Conservation (phyloP, 2,888 invertebrate genomes). For the Luperina nickerlii region DNA sequence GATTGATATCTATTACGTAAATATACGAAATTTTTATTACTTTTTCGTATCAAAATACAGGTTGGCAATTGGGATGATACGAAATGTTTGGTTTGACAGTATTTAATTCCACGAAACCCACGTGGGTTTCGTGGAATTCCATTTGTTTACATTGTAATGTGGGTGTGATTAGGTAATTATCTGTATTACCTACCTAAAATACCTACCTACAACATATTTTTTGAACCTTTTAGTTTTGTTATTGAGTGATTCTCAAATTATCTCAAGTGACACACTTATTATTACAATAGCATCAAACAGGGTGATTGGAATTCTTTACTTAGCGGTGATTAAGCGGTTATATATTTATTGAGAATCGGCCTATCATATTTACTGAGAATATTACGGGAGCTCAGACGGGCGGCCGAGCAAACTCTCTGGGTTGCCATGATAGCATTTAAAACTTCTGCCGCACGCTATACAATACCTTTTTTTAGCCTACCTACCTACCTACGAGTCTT, state of each 20-base stretch:
- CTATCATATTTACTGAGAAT: neutral
- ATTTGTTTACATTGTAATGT: conserved; percentile 18
- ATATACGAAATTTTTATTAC: conserved; percentile 21
- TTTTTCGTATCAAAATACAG: conserved; percentile 19
- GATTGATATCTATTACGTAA: conserved; percentile 38
- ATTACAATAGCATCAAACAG: neutral
- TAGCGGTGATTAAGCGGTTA: no score
- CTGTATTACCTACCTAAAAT: no score
- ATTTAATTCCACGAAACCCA: no score
- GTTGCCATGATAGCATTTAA: neutral
- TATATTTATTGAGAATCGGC: no score
- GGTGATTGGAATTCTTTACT: neutral
- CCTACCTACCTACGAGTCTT: no score
- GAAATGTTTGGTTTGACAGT: neutral
- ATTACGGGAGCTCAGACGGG: neutral
- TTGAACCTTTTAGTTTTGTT: neutral
- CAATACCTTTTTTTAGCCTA: neutral
- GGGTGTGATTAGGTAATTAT: conserved; percentile 5
- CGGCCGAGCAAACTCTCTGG: no score
- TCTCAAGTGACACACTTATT: conserved; percentile 5
- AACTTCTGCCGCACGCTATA: neutral
- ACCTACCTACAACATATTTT: no score
- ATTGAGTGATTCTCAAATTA: no score
- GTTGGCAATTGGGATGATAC: neutral
- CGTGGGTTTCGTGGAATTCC: neutral